Base-by-base conservation (phyloP, 2,113 vertebrate genomes). In the Embiotoca jacksoni region DNA sequence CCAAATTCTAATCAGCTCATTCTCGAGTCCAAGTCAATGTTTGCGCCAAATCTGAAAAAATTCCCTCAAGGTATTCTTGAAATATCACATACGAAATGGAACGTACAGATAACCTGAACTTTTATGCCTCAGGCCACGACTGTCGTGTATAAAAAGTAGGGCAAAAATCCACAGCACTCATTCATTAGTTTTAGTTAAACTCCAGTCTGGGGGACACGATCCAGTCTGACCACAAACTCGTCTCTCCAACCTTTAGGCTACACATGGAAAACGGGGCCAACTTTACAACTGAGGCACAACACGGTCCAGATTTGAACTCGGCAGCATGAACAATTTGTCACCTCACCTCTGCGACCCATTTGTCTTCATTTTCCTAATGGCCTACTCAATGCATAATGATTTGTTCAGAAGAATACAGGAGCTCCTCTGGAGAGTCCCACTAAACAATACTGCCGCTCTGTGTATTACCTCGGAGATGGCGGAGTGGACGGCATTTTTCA, bases 331-430 rank as follows among this genome's bases (percentile, higher is more conserved):
- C 91, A 81, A 92, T 95, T 93, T 89, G 91, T 94, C 93, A 95
- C 71, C 63, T 81, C 36, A 36, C 80, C 85, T 78, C 68, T 31
- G 69, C 5, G 69, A 64, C 75, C 87, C 93, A 95, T 95, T 93
- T 76, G 77, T 94, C 93, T 95, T 94, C 92, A 94, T 94, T 94
- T 92, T 90, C 87, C 89, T 94, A 95, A 95, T 93, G 89, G 93
- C 86, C 91, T 94, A 92, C 94, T 94, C 94, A 94, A 95, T 95
- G 94, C 94, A 94, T 94, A 95, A 95, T 94, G 93, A 95, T 94
- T 93, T 76, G 88, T 87, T 78, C 87, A 81, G 91, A 94, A 94
- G 93, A 95, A 94, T 93, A 88, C 88, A 80, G 74, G 77, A 52
- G 78, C 84, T 92, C 79, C 91, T 92, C 92, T 88, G 62, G 92